These are phyloP conservation scores for Microtus richardsoni DNA, from an alignment of 2,113 vertebrate genomes.

Conservation along the genomic window DNA sequence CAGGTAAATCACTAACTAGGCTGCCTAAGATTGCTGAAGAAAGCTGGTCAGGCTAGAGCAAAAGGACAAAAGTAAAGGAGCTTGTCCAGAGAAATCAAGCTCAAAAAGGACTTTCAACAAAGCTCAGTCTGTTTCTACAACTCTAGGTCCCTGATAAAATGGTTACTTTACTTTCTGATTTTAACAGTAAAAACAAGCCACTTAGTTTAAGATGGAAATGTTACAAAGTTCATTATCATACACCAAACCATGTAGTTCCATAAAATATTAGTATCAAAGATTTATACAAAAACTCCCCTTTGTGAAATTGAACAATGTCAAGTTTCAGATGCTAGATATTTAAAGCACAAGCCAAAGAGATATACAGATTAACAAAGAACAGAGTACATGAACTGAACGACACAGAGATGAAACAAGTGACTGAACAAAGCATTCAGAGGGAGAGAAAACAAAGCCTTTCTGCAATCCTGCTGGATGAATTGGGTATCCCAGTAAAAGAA, in stretches of 20 bases:
- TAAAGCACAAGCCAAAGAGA: neutral
- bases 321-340: no score
- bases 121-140: neutral
- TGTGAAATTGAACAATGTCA: neutral
- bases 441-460: neutral
- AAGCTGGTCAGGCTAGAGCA: neutral
- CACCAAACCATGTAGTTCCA: neutral
- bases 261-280: neutral
- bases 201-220: neutral
- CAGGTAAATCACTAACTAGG: neutral
- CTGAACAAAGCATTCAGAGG: neutral
- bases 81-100: neutral
- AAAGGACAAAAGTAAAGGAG: neutral
- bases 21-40: neutral
- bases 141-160: neutral
- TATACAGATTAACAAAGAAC: neutral
- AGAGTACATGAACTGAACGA: neutral
- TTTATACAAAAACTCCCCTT: neutral
- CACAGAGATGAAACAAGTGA: neutral
- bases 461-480: neutral
- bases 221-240: neutral
- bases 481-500: neutral
- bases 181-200: neutral
- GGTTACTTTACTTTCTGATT: neutral
- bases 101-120: neutral